Base-by-base conservation (phyloP, 2,797 vertebrate genomes). In the Scarus forsteni region DNA sequence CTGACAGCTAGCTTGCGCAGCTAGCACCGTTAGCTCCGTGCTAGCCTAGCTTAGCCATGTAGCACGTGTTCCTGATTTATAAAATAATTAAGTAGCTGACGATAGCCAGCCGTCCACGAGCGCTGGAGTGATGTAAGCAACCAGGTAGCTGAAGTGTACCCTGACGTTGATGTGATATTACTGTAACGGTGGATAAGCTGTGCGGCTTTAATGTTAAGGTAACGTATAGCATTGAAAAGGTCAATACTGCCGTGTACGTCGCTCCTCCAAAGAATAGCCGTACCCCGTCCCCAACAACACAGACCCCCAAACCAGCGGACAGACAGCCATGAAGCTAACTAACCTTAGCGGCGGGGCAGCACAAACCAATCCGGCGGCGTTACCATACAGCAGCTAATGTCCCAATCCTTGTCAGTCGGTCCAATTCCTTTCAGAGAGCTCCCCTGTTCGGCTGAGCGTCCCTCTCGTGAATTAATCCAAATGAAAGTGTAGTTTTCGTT, bases 41-140 rank as follows among this genome's bases (percentile, higher is more conserved):
- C 74, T 86, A 88, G 66, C 71, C 38, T 91, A 92, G 89, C 90
- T 66, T 89, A 93, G 88, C 91, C 80, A 82, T 91, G 75, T 92
- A 93, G 91, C 92, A 93, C 92, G 92, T 93, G 92, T 91, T 89
- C 83, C 69, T 85, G 79, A 88, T 88, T 89, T 88, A 80, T 81
- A 88, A 86, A 88, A 90, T 87, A 88, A 88, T 79, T 68, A 86
- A 86, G 59, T 36, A 51, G 57, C 70, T 45, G 65, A 8, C 10
- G 44, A 64, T 50, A 73, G 19, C 54, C 46, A 67, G 64, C 36
- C 59, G 51, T 70, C 71, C 44, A 36, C 0, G 13, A 48, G 60
- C 50, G 18, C 0, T 7, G 49, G 13, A 19, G 3, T 34, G 10
- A 38, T 18, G 36, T 8, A 40, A 59, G 45, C 27, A 46, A 55